These are phyloP conservation scores for Spizaetus ornatus DNA, from an alignment of 2,113 vertebrate species.

Conservation along the genomic window DNA sequence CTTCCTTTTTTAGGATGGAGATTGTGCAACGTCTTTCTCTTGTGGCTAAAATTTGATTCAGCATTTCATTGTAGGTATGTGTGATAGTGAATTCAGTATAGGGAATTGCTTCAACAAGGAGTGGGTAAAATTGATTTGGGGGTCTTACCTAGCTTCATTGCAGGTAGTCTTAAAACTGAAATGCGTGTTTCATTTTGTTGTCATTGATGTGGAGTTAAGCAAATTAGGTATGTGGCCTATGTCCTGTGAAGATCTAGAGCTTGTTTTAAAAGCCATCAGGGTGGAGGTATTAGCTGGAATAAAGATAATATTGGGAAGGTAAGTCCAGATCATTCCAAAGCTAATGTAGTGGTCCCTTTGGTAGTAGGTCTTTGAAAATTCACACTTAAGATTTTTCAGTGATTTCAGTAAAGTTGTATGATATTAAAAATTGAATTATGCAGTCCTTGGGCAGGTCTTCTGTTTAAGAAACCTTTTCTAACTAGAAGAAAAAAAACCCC, in stretches of 20 bases:
- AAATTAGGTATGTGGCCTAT: neutral
- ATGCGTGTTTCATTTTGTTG: neutral
- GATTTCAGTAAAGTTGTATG: neutral
- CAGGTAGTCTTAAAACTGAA: neutral
- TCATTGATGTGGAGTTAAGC: neutral
- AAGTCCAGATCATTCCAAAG: neutral
- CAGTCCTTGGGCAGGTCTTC: neutral
- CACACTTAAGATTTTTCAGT: rapidly evolving
- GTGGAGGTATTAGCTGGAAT: neutral
- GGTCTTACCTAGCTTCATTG: neutral
- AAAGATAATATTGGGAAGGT: neutral
- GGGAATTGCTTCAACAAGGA: neutral
- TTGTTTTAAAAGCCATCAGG: neutral
- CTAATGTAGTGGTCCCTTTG: neutral
- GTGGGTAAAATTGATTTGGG: neutral
- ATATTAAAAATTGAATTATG: neutral
- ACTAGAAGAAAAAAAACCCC: neutral
- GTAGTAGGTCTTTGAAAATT: neutral
- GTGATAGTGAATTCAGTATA: neutral
- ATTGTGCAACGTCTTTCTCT: neutral
- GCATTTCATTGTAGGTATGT: neutral
- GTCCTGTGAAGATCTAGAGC: neutral
- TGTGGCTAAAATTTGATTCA: neutral
- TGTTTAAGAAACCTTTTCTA: neutral
- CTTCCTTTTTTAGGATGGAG: neutral